Conservation (phyloP, 1,140 invertebrate species). For the Archivesica marissinica region DNA sequence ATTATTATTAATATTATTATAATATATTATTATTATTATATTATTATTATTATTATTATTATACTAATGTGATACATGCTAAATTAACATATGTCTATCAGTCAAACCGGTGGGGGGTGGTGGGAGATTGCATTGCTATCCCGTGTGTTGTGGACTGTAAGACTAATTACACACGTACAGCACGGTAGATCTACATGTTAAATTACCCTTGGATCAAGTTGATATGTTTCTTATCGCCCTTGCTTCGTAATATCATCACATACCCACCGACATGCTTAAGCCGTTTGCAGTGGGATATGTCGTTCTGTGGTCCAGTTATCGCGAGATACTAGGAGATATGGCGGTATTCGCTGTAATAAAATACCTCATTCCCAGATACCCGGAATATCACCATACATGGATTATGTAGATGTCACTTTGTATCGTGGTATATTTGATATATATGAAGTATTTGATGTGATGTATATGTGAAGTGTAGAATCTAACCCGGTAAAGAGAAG, state of each 20-base stretch:
- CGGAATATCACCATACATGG: constrained; percentile 3
- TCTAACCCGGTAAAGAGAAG: not conserved
- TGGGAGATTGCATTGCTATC: not conserved
- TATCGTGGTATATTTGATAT: constrained; percentile 5
- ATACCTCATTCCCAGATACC: constrained; percentile 21
- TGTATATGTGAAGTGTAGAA: too few relatives aligned
- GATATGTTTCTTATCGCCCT: constrained; percentile 39
- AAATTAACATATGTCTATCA: constrained; percentile 44
- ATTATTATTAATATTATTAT: too few relatives aligned
- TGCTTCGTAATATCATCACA: constrained; percentile 39
- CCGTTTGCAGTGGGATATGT: constrained; percentile 23
- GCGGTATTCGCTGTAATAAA: constrained; percentile 2
- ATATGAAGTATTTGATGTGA: constrained; percentile 26
- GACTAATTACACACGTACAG: not conserved
- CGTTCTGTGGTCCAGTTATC: not conserved
- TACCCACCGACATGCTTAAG: constrained; percentile 2
- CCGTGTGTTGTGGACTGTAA: constrained; percentile 5
- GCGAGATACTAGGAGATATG: constrained; percentile 15
- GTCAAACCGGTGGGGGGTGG: constrained; percentile 1
- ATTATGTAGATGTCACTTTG: constrained; percentile 10
- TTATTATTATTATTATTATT: too few relatives aligned
- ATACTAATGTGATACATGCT: constrained; percentile 1
- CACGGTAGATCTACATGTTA: constrained; percentile 14
- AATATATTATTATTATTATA: too few relatives aligned
- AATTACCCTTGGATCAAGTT: constrained; percentile 36